These are phyloP conservation scores for Notolabrus celidotus DNA, from an alignment of 2,797 vertebrate species.

Conservation along the genomic window DNA sequence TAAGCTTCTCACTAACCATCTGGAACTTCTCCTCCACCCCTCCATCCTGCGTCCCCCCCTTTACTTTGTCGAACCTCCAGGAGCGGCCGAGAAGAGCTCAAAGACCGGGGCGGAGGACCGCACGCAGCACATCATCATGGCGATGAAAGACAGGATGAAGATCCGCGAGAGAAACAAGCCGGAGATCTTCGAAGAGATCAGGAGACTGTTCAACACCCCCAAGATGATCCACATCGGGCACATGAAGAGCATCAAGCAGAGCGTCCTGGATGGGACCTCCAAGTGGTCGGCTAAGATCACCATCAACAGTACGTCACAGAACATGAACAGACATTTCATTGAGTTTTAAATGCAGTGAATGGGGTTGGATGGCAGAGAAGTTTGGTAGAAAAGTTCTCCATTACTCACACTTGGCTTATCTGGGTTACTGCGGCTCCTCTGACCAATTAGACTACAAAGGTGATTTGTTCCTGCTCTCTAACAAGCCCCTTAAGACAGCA, in stretches of 20 bases:
- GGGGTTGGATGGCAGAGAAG: too few relatives aligned
- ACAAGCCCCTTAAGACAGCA: too few relatives aligned
- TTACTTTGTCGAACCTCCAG: slow-evolving; percentile 71
- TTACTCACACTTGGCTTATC: too few relatives aligned
- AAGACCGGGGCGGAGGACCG: slow-evolving; percentile 96
- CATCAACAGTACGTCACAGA: slow-evolving; percentile 87
- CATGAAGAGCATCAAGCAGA: slow-evolving; percentile 97
- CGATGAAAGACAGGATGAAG: slow-evolving; percentile 99
- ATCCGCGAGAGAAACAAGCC: slow-evolving; percentile 97
- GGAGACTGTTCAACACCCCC: slow-evolving; percentile 88
- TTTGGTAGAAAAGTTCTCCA: too few relatives aligned
- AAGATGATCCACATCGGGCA: slow-evolving; percentile 91
- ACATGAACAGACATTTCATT: neutral
- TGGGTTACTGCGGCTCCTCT: too few relatives aligned
- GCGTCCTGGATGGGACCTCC: slow-evolving; percentile 94
- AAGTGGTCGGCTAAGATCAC: slow-evolving; percentile 98
- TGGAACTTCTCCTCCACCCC: neutral
- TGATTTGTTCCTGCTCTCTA: too few relatives aligned
- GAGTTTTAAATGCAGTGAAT: neutral
- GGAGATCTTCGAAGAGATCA: slow-evolving; percentile 96
- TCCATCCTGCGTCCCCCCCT: neutral
- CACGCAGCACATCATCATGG: slow-evolving; percentile 96
- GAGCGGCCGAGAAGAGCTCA: slow-evolving; percentile 96
- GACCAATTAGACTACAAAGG: too few relatives aligned
- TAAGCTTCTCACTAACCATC: neutral